These are phyloP conservation scores for Stramonita haemastoma DNA, from an alignment of 2,888 invertebrate genomes.

Conservation along the genomic window DNA sequence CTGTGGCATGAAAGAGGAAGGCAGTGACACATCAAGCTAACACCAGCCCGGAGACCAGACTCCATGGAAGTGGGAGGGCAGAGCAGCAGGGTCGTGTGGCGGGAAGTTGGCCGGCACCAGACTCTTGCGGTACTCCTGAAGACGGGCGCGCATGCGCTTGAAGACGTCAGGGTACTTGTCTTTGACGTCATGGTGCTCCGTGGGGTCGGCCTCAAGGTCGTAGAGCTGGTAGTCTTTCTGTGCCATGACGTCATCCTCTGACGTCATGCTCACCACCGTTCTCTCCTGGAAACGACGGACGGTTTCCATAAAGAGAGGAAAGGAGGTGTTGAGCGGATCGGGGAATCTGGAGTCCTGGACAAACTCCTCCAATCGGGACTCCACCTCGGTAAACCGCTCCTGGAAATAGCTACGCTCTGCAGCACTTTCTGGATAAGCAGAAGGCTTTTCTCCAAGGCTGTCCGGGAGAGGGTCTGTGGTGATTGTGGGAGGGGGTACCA, in stretches of 20 bases:
- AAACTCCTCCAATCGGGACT: too few species aligned
- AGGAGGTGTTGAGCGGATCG: neutral
- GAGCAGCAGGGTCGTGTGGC: slow-evolving; percentile 38
- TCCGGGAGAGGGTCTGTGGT: neutral
- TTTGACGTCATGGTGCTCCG: slow-evolving; percentile 48
- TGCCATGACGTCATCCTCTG: slow-evolving; percentile 10
- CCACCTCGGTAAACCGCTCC: neutral
- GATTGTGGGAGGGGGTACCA: slow-evolving; percentile 60
- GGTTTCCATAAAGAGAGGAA: neutral
- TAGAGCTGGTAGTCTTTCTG: slow-evolving; percentile 33
- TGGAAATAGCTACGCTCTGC: neutral
- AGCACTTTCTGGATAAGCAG: neutral
- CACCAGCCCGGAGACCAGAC: slow-evolving; percentile 63
- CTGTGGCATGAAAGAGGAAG: neutral
- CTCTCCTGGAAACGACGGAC: neutral
- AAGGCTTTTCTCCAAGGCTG: neutral
- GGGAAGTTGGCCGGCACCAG: slow-evolving; percentile 54
- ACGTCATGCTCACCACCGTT: slow-evolving; percentile 1
- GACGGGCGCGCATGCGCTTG: slow-evolving; percentile 46
- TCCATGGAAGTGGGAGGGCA: slow-evolving; percentile 53
- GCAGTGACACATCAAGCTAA: slow-evolving; percentile 21
- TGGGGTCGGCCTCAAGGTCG: slow-evolving; percentile 47
- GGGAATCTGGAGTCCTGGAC: too few species aligned
- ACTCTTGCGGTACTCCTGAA: slow-evolving; percentile 48
- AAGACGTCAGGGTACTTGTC: slow-evolving; percentile 43